Evolutionary conservation across 2,797 vertebrate genomes (phyloP), one percentile per base, ranked within the genome.

Genomic region (Florisuga fusca): DNA sequence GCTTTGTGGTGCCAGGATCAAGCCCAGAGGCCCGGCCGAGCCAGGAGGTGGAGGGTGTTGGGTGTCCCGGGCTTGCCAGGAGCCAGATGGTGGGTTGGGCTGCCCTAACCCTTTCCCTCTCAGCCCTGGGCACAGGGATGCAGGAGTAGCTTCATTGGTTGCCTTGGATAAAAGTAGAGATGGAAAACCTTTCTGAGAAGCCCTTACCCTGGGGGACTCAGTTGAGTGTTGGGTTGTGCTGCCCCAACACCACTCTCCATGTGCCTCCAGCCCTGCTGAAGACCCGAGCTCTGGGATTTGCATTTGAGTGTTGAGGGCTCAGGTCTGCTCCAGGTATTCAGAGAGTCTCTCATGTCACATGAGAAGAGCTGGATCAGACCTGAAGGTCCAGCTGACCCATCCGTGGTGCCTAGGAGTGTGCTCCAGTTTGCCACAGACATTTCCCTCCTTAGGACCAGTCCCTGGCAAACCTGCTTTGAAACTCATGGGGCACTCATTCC

Each of bases 1-100:
- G 77, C 63, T 0, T 0, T 9, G 10, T 3, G 36, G 38, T 41
- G 38, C 38, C 38, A 41, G 34, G 23, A 0, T 3, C 59, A 54
- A 82, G 63, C 67, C 7, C 2, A 29, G 73, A 67, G 50, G 50
- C 74, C 38, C 1, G 48, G 25, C 6, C 15, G 48, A 21, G 45
- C 13, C 5, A 0, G 15, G 23, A 31, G 34, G 6, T 0, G 58
- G 12, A 55, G 41, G 46, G 11, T 62, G 59, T 45, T 2, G 36
- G 22, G 33, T 1, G 4, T 22, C 34, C 66, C 7, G 38, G 21
- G 9, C 6, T 21, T 29, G n/a, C 12, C 61, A 74, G 75, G 15
- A 80, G 12, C 9, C 17, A 9, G 7, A 15, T 25, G 31, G 9
- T 15, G 43, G 18, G 9, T 5, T 4, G 8, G n/a, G 29, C 50